Evolutionary conservation across 1,140 invertebrate species (phyloP).

Genomic region (Oedothorax gibbosus): DNA sequence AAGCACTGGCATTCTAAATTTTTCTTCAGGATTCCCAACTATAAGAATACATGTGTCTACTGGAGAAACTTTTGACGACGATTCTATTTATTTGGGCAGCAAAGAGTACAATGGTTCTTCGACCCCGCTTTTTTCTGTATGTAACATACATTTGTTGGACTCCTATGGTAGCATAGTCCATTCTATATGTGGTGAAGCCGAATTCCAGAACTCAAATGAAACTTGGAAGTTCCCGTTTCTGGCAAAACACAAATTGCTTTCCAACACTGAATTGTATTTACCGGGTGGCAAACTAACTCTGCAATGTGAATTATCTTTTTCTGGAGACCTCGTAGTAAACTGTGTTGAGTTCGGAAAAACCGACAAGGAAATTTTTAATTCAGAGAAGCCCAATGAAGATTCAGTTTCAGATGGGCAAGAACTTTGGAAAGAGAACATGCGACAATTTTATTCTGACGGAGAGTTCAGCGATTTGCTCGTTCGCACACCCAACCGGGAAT

Average conservation of each 20-base stretch:
- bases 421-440: neutral
- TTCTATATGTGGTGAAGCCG: no score
- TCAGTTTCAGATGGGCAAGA: neutral
- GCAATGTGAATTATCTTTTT: neutral
- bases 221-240: neutral
- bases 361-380: neutral
- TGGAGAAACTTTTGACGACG: no score
- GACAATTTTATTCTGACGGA: neutral
- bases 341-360: neutral
- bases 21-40: no score
- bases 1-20: no score
- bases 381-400: no score
- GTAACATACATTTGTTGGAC: no score
- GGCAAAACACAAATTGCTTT: neutral
- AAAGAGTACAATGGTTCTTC: no score
- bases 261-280: neutral
- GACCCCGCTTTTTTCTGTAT: no score
- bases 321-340: neutral
- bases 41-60: no score
- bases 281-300: neutral
- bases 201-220: no score
- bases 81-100: no score
- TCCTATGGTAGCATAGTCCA: no score
- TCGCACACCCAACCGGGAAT: slow-evolving; percentile 61
- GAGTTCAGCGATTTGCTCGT: slow-evolving; percentile 64